Evolutionary conservation across 2,113 vertebrate genomes (phyloP).

Genomic region (Dipodomys merriami): DNA sequence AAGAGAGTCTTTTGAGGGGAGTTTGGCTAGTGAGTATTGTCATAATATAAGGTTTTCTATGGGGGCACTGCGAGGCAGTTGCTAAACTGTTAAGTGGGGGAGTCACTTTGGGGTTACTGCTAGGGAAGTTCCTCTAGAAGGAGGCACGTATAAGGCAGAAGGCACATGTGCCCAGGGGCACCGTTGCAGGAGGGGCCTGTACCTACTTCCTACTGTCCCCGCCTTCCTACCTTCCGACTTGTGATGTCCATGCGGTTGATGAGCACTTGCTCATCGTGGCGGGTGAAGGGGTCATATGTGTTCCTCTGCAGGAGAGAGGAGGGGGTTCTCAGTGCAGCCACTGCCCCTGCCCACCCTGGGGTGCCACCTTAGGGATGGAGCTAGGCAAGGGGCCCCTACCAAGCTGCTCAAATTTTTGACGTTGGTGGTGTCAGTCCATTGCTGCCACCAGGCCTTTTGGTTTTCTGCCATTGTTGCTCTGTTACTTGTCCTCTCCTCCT

Average conservation of each 20-base stretch:
- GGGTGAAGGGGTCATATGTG: fast-evolving
- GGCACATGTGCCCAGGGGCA: no score
- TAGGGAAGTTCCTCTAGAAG: not conserved
- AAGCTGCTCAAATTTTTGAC: not conserved
- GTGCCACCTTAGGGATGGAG: not conserved
- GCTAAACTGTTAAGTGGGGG: not conserved
- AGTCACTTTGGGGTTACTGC: not conserved
- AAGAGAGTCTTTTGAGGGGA: not conserved
- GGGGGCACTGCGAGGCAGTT: not conserved
- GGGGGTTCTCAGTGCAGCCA: not conserved
- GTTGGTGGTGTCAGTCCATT: not conserved
- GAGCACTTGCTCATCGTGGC: slow-evolving; percentile 59
- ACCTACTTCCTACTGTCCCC: not conserved
- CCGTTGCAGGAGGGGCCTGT: not conserved
- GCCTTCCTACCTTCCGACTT: not conserved
- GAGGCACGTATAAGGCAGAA: not conserved
- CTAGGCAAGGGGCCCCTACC: slow-evolving; percentile 12
- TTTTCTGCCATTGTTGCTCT: not conserved
- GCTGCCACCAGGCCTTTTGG: not conserved
- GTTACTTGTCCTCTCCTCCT: not conserved
- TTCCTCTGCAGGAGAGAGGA: slow-evolving; percentile 21
- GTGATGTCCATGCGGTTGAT: slow-evolving; percentile 61
- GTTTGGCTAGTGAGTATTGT: not conserved
- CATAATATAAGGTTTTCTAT: not conserved
- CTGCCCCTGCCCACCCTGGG: not conserved